Percentiles rank a stretch among this genome's conserved stretches.
These are phyloP conservation scores for Cossypha caffra DNA, from an alignment of 2,797 vertebrate species.

Conservation along the genomic window DNA sequence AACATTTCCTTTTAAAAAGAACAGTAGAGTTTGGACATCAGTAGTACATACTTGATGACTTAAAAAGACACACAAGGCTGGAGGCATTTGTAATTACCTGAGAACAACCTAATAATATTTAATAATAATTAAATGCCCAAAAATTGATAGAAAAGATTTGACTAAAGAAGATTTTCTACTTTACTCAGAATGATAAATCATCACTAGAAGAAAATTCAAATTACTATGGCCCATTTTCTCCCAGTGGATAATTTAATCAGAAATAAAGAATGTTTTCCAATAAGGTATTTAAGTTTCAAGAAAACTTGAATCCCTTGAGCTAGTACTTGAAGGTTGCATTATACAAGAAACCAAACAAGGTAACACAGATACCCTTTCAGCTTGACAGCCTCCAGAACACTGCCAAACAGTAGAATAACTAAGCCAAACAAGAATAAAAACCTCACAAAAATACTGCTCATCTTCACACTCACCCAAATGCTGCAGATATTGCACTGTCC, in stretches of 20 bases:
- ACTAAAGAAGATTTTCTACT: neutral
- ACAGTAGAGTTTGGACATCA: neutral
- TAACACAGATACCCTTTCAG: neutral
- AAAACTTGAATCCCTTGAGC: neutral
- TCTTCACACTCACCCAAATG: conserved; percentile 85
- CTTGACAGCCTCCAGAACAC: neutral
- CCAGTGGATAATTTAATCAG: neutral
- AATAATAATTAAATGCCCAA: neutral
- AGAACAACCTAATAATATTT: neutral
- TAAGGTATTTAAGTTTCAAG: neutral
- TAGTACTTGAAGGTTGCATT: neutral
- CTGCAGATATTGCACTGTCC: conserved; percentile 97
- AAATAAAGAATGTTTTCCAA: neutral
- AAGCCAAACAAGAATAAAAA: neutral
- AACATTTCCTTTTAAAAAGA: neutral
- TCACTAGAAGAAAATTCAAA: neutral
- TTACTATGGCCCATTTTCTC: neutral
- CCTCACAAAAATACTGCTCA: neutral
- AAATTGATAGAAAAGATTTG: rapidly evolving
- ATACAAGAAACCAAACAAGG: neutral
- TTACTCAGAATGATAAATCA: neutral
- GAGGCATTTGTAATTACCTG: neutral
- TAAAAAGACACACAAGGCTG: neutral
- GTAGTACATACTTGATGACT: neutral
- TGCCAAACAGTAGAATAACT: neutral